Evolutionary conservation across 2,797 vertebrate genomes (phyloP), one percentile per base, ranked within the genome.

Genomic region (Megalops cyprinoides): DNA sequence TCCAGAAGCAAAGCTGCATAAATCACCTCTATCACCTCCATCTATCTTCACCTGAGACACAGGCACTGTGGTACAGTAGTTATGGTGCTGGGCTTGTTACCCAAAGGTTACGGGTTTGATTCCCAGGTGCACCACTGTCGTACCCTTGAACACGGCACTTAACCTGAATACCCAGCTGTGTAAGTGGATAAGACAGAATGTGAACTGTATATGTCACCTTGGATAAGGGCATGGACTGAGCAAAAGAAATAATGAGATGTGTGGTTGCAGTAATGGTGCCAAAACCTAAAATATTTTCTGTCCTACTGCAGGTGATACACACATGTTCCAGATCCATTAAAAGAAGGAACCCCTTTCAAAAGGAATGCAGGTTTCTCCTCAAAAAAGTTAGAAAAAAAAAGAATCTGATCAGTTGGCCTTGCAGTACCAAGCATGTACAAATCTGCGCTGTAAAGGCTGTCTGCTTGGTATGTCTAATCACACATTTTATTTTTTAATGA

Each of bases 21-120:
- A 86, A 87, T 85, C 83, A 82, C 80, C 87, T 88, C 83, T 84
- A 87, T 89, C 86, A 84, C 76, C 82, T 82, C 79, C 84, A 82
- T 80, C 84, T 85, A n/a, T n/a, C n/a, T n/a, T n/a, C n/a, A n/a
- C n/a, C 83, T 86, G 81, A 84, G 80, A 89, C 73, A 67, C 73
- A 48, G 79, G 81, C 79, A 75, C 82, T 85, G 81, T 39, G 34
- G 79, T 44, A n/a, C n/a, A n/a, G 39, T 42, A 18, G 6, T 44
- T 44, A 71, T 23, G 67, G 39, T 6, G 44, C 23, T 65, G 62
- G 31, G 31, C 14, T 44, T 44, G 3, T 42, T 42, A 71, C 42
- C 37, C 37, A 37, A 42, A 23, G 39, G 7, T 18, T 2, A 23
- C 20, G 23, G 39, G 6, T 71, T n/a, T 20, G 18, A 71, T n/a